These are phyloP conservation scores for Dermolepida albohirtum DNA, from an alignment of 2,888 invertebrate species.

Conservation along the genomic window DNA sequence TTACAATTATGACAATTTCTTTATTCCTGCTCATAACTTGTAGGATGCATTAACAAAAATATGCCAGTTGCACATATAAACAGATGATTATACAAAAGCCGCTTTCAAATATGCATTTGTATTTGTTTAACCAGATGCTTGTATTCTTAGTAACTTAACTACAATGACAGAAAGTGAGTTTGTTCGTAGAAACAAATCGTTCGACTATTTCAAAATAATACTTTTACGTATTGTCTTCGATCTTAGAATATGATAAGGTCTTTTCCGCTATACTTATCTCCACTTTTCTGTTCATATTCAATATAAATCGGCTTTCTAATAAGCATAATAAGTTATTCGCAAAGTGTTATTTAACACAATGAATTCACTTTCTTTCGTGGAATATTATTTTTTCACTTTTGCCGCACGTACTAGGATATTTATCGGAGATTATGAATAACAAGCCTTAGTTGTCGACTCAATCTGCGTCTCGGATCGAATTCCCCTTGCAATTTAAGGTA, in stretches of 20 bases:
- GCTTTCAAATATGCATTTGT: too few relatives aligned
- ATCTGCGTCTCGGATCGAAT: slow-evolving; percentile 38
- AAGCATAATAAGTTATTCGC: slow-evolving; percentile 42
- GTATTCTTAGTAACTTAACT: neutral
- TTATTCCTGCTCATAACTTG: too few relatives aligned
- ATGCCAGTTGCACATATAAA: neutral
- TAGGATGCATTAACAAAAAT: too few relatives aligned
- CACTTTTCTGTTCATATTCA: slow-evolving; percentile 32
- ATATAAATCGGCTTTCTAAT: slow-evolving; percentile 41
- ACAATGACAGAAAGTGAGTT: slow-evolving; percentile 15
- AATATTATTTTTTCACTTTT: slow-evolving; percentile 23
- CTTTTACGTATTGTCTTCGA: slow-evolving; percentile 30
- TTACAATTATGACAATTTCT: too few relatives aligned
- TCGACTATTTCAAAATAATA: slow-evolving; percentile 7
- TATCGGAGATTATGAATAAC: slow-evolving; percentile 35
- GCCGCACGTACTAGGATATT: slow-evolving; percentile 13
- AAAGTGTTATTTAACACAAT: slow-evolving; percentile 41
- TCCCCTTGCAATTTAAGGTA: slow-evolving; percentile 35
- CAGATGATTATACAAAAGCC: too few relatives aligned
- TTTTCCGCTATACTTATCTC: slow-evolving; percentile 37
- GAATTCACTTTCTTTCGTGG: slow-evolving; percentile 42
- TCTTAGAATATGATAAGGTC: slow-evolving; percentile 15
- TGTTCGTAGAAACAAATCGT: slow-evolving; percentile 18
- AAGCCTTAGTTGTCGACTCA: slow-evolving; percentile 24
- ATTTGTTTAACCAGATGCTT: neutral